Percentiles rank a stretch among this genome's conserved stretches.
These are phyloP conservation scores for Sander lucioperca DNA, from an alignment of 2,113 vertebrate genomes.

Conservation along the genomic window DNA sequence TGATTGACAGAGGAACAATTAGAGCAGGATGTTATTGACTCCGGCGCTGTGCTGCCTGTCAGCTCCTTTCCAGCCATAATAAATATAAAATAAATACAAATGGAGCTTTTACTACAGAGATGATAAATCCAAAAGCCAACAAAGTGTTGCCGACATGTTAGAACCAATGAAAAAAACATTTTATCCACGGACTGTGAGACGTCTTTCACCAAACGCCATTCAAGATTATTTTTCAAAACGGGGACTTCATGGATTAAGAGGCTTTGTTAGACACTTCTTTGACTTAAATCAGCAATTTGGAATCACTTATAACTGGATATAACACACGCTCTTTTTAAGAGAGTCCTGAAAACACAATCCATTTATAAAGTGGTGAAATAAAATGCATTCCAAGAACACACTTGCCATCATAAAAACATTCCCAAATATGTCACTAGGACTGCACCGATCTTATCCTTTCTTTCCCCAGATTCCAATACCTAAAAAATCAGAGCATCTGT, in stretches of 20 bases:
- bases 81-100: slow-evolving; percentile 14
- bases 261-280: not conserved
- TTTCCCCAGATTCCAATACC: not conserved
- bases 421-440: not conserved
- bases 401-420: not conserved
- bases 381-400: not conserved
- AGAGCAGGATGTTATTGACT: slow-evolving; percentile 35
- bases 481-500: not conserved
- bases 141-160: not conserved
- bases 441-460: not conserved
- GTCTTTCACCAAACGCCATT: not conserved
- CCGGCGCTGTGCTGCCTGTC: slow-evolving; percentile 16
- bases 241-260: not conserved
- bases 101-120: slow-evolving; percentile 7
- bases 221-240: not conserved
- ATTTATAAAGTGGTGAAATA: no score
- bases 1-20: slow-evolving; percentile 34
- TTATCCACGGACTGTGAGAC: not conserved
- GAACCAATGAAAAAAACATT: not conserved
- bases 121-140: slow-evolving; percentile 21
- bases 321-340: not conserved
- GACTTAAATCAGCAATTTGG: not conserved
- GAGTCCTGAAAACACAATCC: no score
- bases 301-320: not conserved
- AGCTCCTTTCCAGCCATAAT: slow-evolving; percentile 20